A percentile compares a stretch with the other conserved stretches of the same genome.
phyloP scores from a whole-genome alignment of 2,888 invertebrate genomes.

The Sisyra nigra region DNA sequence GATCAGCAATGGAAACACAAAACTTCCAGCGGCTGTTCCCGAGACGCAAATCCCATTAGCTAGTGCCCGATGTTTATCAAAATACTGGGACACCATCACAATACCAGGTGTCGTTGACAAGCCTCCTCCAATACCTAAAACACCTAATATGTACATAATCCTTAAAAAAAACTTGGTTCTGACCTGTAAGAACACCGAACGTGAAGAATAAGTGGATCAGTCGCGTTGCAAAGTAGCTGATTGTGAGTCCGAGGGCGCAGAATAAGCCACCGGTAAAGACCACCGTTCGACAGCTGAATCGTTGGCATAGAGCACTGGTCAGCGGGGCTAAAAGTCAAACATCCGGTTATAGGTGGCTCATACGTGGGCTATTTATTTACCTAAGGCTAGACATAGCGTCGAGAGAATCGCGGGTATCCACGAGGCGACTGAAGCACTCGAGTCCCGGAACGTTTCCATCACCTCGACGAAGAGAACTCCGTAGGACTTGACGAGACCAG shows the following conservation, averaged over 20 bases:
- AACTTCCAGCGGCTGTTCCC: slow-evolving; percentile 64
- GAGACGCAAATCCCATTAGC: slow-evolving; percentile 70
- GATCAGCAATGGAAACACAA: slow-evolving; percentile 59
- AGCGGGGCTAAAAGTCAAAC: slow-evolving; percentile 39
- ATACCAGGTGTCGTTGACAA: slow-evolving; percentile 67
- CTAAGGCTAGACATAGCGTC: slow-evolving; percentile 55
- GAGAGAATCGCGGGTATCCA: slow-evolving; percentile 69
- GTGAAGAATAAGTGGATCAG: slow-evolving; percentile 51
- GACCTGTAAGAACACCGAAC: slow-evolving; percentile 56
- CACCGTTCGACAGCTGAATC: slow-evolving; percentile 38
- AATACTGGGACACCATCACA: slow-evolving; percentile 65
- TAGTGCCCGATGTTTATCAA: slow-evolving; percentile 59
- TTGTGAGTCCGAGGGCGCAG: slow-evolving; percentile 49
- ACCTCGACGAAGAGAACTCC: slow-evolving; percentile 68
- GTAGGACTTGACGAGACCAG: slow-evolving; percentile 65
- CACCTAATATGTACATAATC: too few species aligned
- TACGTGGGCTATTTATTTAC: slow-evolving; percentile 22
- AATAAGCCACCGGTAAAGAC: slow-evolving; percentile 58
- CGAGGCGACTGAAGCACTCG: slow-evolving; percentile 57
- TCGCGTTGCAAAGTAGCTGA: slow-evolving; percentile 54
- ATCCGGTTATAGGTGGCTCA: neutral
- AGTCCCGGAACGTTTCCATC: slow-evolving; percentile 60
- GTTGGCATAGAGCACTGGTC: slow-evolving; percentile 55
- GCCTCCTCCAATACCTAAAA: slow-evolving; percentile 55
- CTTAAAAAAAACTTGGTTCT: neutral